These are phyloP conservation scores for Strix occidentalis DNA, from an alignment of 2,797 vertebrate genomes.

Conservation along the genomic window DNA sequence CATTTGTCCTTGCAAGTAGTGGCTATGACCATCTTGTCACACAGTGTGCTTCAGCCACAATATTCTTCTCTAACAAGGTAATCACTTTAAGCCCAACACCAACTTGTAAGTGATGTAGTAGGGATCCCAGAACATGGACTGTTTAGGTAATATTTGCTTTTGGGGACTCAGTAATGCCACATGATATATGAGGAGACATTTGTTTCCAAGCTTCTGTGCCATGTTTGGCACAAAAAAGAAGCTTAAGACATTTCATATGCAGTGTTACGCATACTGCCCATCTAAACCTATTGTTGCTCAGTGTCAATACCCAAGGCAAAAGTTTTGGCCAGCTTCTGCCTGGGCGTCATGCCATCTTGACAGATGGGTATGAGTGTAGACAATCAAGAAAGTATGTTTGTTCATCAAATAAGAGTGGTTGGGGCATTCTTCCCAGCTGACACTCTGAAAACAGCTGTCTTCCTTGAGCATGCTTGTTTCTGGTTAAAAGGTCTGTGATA, in stretches of 20 bases:
- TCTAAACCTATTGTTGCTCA: conserved; percentile 63
- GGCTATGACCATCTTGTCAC: background rate
- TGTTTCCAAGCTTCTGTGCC: conserved; percentile 44
- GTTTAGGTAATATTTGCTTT: background rate
- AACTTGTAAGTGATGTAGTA: background rate
- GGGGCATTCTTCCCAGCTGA: conserved; percentile 64
- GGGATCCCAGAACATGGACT: background rate
- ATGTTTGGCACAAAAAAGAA: conserved; percentile 26
- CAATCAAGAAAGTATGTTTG: conserved; percentile 72
- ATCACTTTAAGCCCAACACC: background rate
- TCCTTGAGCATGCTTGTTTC: conserved; percentile 54
- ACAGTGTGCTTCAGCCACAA: background rate
- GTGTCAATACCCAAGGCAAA: conserved; percentile 68
- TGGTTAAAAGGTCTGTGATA: conserved; percentile 55
- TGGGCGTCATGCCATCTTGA: conserved; percentile 67
- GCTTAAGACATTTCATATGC: conserved; percentile 26
- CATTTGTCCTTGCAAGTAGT: background rate
- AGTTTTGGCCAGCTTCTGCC: conserved; percentile 60
- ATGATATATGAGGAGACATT: conserved; percentile 23
- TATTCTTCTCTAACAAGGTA: background rate
- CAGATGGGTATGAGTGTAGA: conserved; percentile 75
- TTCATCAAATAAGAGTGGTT: conserved; percentile 69
- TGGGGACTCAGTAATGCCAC: background rate
- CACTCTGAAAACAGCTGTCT: conserved; percentile 74
- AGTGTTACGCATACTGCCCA: conserved; percentile 36